phyloP scores from a whole-genome alignment of 2,797 vertebrate species.

The Tadarida brasiliensis region DNA sequence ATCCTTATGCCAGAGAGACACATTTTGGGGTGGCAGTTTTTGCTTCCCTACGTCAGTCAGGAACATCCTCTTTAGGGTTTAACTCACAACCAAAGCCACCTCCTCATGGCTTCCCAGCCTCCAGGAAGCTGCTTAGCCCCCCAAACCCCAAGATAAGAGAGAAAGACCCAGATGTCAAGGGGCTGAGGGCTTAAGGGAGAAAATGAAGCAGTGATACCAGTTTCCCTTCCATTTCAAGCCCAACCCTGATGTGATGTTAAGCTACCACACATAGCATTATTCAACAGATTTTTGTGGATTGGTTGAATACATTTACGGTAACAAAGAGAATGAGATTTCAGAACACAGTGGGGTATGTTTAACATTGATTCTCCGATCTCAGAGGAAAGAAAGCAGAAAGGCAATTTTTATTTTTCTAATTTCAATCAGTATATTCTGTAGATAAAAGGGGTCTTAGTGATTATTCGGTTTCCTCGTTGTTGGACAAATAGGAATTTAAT shows the following conservation, averaged over 20 bases:
- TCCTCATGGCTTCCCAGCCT: not conserved
- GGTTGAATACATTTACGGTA: not conserved
- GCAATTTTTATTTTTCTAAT: conserved; percentile 47
- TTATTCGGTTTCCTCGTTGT: conserved; percentile 11
- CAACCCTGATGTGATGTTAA: not conserved
- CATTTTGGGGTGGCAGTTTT: not conserved
- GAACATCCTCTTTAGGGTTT: not conserved
- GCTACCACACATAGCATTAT: not conserved
- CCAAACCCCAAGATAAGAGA: not conserved
- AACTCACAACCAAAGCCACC: not conserved
- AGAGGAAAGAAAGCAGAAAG: conserved; percentile 49
- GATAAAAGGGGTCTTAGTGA: conserved; percentile 52
- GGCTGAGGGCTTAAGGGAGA: not conserved
- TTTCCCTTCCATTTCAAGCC: not conserved
- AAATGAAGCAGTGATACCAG: not conserved
- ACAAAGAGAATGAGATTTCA: conserved; percentile 21
- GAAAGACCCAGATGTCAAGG: not conserved
- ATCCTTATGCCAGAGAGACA: not conserved
- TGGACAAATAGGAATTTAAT: conserved; percentile 63
- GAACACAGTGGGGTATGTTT: not conserved
- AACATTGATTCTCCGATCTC: conserved; percentile 21
- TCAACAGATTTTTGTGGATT: not conserved
- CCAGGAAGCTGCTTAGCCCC: not conserved
- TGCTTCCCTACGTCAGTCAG: not conserved
- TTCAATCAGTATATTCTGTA: conserved; percentile 49